Evolutionary conservation across 2,113 vertebrate species (phyloP).

Genomic region (Saimiri boliviensis): DNA sequence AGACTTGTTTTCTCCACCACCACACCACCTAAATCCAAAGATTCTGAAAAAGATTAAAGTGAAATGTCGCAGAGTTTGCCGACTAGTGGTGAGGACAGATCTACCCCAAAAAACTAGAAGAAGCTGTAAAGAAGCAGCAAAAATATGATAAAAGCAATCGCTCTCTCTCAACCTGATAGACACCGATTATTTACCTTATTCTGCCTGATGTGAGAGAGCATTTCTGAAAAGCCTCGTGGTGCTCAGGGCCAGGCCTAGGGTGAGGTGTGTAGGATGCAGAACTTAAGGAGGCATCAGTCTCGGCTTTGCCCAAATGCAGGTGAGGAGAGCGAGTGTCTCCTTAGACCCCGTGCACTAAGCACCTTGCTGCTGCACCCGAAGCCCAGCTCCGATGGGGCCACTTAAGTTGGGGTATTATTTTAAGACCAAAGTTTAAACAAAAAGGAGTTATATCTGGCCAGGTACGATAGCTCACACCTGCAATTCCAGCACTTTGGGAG

Average conservation of each 20-base stretch:
- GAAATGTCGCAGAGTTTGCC: background rate
- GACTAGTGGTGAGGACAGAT: background rate
- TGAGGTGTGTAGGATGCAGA: background rate
- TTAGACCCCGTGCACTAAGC: background rate
- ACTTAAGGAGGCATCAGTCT: background rate
- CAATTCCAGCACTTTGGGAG: no score
- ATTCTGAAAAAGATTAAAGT: background rate
- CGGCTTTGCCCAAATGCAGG: background rate
- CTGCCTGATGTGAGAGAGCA: background rate
- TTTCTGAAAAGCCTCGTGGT: background rate
- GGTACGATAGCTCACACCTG: no score
- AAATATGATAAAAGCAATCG: background rate
- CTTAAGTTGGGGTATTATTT: background rate
- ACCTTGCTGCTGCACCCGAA: background rate
- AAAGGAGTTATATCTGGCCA: background rate
- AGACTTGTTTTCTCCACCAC: background rate
- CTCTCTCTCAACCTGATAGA: background rate
- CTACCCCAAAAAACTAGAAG: background rate
- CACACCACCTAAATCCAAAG: background rate
- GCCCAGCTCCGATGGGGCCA: no score
- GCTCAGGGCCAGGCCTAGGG: background rate
- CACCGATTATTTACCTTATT: background rate
- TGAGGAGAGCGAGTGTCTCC: rapidly evolving
- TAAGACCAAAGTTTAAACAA: background rate
- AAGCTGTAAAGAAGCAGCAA: background rate